These are phyloP conservation scores for Oasisia sp. DNA, from an alignment of 2,888 invertebrate species.

Conservation along the genomic window DNA sequence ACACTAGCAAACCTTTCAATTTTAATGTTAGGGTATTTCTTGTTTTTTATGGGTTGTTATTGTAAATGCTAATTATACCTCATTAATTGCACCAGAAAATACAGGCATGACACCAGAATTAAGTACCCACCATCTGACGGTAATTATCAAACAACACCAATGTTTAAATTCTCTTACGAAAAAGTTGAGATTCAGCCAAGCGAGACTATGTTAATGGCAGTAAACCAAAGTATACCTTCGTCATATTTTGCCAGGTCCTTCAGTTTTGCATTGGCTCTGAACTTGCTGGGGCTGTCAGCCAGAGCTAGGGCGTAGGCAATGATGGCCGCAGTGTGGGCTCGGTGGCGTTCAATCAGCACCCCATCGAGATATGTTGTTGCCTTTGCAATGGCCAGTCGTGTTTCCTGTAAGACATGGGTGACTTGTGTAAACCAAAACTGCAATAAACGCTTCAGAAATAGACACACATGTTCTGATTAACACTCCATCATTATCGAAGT, in stretches of 20 bases:
- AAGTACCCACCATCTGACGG: too few relatives aligned
- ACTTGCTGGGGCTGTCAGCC: conserved; percentile 33
- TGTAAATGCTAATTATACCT: too few relatives aligned
- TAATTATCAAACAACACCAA: too few relatives aligned
- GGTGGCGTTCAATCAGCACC: conserved; percentile 22
- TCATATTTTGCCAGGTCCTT: neutral
- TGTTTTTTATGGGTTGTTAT: too few relatives aligned
- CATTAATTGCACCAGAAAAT: too few relatives aligned
- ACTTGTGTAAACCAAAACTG: neutral
- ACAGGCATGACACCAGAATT: too few relatives aligned
- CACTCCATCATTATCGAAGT: neutral
- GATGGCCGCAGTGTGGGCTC: conserved; percentile 51
- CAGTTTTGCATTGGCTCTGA: neutral
- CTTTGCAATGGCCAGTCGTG: conserved; percentile 17
- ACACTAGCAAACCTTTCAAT: too few relatives aligned
- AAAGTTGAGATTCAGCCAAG: too few relatives aligned
- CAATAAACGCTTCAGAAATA: neutral
- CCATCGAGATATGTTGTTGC: conserved; percentile 34
- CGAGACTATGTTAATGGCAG: too few relatives aligned
- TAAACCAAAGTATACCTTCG: neutral
- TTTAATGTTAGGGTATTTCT: too few relatives aligned
- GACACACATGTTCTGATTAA: neutral
- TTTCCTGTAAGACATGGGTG: conserved; percentile 21
- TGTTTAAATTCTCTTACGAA: too few relatives aligned
- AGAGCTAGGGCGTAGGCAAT: conserved; percentile 53